These are phyloP conservation scores for Coregonus clupeaformis DNA, from an alignment of 2,113 vertebrate genomes.

Conservation along the genomic window DNA sequence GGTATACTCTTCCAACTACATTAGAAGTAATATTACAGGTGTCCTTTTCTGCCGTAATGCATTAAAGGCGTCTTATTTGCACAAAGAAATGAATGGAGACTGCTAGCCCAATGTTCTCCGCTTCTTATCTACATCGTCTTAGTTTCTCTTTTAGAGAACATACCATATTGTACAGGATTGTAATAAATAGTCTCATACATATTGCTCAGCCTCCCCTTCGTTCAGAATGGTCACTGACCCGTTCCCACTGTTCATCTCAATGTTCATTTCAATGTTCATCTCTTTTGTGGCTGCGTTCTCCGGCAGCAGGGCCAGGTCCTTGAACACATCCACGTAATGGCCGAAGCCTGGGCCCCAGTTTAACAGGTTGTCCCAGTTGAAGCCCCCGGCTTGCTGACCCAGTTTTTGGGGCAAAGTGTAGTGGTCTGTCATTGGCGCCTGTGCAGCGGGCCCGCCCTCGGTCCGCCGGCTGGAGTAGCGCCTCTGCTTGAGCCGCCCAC, in stretches of 20 bases:
- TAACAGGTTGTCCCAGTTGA: conserved; percentile 98
- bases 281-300: conserved; percentile 82
- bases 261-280: conserved; percentile 68
- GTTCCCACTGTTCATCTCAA: conserved; percentile 85
- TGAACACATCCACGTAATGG: conserved; percentile 97
- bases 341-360: conserved; percentile 98
- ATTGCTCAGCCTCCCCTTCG: conserved; percentile 91
- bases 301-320: conserved; percentile 93
- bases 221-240: conserved; percentile 81
- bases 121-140: conserved; percentile 57
- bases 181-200: conserved; percentile 85
- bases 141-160: conserved; percentile 37
- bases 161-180: conserved; percentile 61
- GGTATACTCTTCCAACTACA: conserved; percentile 47
- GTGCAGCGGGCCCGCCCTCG: conserved; percentile 80
- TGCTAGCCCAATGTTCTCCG: conserved; percentile 55
- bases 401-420: conserved; percentile 82
- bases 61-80: conserved; percentile 64
- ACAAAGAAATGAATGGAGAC: conserved; percentile 41
- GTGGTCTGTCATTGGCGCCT: conserved; percentile 69
- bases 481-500: conserved; percentile 84
- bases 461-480: conserved; percentile 89
- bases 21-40: conserved; percentile 47
- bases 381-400: conserved; percentile 82
- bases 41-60: conserved; percentile 69